Evolutionary conservation across 2,888 invertebrate genomes (phyloP), one percentile per base, ranked within the genome.

Genomic region (Opisthograptis luteolata): DNA sequence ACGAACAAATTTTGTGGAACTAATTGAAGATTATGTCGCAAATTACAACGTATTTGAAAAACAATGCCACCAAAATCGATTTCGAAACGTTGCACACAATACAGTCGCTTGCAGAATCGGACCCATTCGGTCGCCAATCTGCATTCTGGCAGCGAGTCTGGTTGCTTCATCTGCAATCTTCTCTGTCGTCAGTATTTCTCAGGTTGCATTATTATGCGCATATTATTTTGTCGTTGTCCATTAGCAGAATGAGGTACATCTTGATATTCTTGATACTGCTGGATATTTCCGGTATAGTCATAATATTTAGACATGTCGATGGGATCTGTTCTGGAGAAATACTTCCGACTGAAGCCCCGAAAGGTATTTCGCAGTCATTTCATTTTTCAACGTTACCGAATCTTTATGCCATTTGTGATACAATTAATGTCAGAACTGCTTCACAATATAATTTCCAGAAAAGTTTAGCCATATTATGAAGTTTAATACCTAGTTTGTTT

Each of bases 21-120:
- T 4, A 14, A 3, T 27, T n/a, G 19, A 30, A 31, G 15, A 17
- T 39, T 8, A 12, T 15, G 32, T 25, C 24, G 32, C 6, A n/a
- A 15, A 25, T n/a, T n/a, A n/a, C 39, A 30, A 14, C 34, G 32
- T 17, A 42, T 28, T 20, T 32, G 37, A 20, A 30, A 35, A 47
- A 47, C 47, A 40, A 47, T 35, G 17, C 32, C 5, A 22, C 24
- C 8, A 34, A 25, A 12, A 8, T 31, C 25, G 27, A 12, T 48
- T 41, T 19, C 41, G 34, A 30, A 48, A 48, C 24, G 2, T 24
- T 12, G 15, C 2, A 5, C 10, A 4, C 3, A 8, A 22, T 10
- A 27, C 35, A 36, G 35, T 40, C 15, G 35, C 25, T 24, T 39
- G 24, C 27, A 19, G n/a, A 17, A 36, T 39, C 27, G 19, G 10